Conservation (phyloP, 2,888 invertebrate species). For the Neoaliturus tenellus region DNA sequence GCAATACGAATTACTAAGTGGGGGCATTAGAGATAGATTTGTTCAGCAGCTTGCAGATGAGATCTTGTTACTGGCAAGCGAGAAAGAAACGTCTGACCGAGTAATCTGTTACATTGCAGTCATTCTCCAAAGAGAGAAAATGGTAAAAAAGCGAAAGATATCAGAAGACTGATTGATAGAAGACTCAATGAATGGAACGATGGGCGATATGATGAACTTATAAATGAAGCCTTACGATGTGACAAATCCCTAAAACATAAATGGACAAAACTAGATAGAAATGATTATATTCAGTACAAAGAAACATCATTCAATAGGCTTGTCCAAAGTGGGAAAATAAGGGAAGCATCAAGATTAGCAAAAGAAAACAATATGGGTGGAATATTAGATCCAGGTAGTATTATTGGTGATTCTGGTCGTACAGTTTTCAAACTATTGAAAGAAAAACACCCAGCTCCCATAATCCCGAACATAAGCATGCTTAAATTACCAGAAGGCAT, state of each 20-base stretch:
- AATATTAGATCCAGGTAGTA: neutral
- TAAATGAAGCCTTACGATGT: neutral
- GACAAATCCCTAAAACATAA: neutral
- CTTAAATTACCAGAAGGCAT: neutral
- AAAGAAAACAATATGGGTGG: neutral
- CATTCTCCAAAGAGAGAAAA: neutral
- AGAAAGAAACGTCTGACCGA: neutral
- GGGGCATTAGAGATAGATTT: neutral
- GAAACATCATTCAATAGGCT: neutral
- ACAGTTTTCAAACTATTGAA: neutral
- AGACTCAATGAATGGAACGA: neutral
- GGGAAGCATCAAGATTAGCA: neutral
- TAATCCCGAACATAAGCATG: neutral
- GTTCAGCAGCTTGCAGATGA: neutral
- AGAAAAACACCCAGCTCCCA: neutral
- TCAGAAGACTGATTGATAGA: neutral
- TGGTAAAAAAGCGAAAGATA: neutral
- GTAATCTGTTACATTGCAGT: neutral
- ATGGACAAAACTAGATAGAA: neutral
- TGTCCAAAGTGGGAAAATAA: neutral
- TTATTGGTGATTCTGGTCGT: neutral
- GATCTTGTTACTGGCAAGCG: neutral
- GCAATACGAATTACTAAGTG: neutral
- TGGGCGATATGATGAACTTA: neutral
- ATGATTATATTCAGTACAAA: neutral